Base-by-base conservation (phyloP, 2,113 vertebrate species). In the Gadus macrocephalus region DNA sequence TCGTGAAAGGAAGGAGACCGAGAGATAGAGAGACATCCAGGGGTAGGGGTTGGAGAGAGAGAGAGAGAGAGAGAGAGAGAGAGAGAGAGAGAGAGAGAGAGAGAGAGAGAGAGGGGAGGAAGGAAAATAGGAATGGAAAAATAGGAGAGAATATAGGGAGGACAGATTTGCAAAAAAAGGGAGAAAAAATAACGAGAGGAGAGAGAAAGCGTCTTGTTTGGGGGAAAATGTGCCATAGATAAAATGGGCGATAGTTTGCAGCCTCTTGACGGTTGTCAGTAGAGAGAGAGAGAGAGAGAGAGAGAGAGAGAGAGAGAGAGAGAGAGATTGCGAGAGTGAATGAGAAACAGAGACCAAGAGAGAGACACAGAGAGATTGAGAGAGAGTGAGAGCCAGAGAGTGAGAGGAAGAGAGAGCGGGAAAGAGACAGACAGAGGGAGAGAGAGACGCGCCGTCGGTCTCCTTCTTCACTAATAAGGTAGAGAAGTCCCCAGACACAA, bases 401-500 rank as follows among this genome's bases (percentile, higher is more conserved):
- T 11, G 42, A 49, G 42, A 49, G 42, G 11, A 9, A 49, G 6
- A 49, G 42, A 49, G 42, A 49, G 42, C 8, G 42, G 11, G 42
- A 14, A 9, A 49, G 8, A 49, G 42, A 2, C 2, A 49, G 42
- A 49, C 2, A 14, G 42, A 49, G 42, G 11, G 42, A 49, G 42
- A 49, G 83, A 70, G 81, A 78, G 84, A 78, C 85, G 83, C 83
- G 81, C 73, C 81, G 85, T 86, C 78, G 72, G 79, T 86, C 76
- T 81, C 70, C 76, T 78, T 85, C 77, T 79, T 79, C 85, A 73
- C 83, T 88, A 88, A 89, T 88, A 89, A 88, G 84, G 78, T 74
- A 83, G 75, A 81, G 82, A 87, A 89, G 87, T 80, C 83, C 85
- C 87, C 82, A 87, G 82, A 87, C 83, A 83, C 79, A 82, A 80